Conservation (phyloP, 64 coral and sea anemone genomes). For the Stichodactyla helianthus region DNA sequence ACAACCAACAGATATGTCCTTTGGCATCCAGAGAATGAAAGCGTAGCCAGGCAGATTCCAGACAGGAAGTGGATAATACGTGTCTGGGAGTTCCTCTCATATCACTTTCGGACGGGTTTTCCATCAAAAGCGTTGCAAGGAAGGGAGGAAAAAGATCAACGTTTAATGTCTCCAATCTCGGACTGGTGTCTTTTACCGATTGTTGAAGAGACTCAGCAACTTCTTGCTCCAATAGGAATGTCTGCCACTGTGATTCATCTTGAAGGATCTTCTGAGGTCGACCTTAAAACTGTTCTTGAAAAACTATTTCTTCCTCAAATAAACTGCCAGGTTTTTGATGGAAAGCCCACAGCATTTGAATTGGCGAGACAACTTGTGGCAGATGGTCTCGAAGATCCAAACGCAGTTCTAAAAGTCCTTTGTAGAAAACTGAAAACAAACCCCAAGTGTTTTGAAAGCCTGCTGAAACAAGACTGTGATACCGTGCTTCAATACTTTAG, state of each 20-base stretch:
- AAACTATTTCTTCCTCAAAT: background rate
- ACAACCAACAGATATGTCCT: background rate
- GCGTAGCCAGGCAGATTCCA: background rate
- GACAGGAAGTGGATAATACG: background rate
- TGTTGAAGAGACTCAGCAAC: background rate
- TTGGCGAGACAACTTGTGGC: background rate
- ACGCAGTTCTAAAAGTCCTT: background rate
- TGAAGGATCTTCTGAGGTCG: too few relatives aligned
- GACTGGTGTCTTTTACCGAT: conserved; percentile 1
- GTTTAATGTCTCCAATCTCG: background rate
- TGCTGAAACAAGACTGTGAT: background rate
- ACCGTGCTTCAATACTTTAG: conserved; percentile 20
- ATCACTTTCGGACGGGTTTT: background rate
- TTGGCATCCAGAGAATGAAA: conserved; percentile 18
- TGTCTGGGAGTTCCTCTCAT: conserved; percentile 34
- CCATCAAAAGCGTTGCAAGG: conserved; percentile 29
- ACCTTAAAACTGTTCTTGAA: background rate
- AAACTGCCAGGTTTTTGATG: background rate
- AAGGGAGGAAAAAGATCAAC: background rate
- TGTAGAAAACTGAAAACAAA: background rate
- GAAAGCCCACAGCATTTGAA: background rate
- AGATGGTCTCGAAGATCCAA: background rate
- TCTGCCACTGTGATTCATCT: background rate
- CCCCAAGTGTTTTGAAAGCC: background rate
- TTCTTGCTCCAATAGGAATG: background rate